These are phyloP conservation scores for Choloepus didactylus DNA, from an alignment of 2,797 vertebrate species.

Conservation along the genomic window DNA sequence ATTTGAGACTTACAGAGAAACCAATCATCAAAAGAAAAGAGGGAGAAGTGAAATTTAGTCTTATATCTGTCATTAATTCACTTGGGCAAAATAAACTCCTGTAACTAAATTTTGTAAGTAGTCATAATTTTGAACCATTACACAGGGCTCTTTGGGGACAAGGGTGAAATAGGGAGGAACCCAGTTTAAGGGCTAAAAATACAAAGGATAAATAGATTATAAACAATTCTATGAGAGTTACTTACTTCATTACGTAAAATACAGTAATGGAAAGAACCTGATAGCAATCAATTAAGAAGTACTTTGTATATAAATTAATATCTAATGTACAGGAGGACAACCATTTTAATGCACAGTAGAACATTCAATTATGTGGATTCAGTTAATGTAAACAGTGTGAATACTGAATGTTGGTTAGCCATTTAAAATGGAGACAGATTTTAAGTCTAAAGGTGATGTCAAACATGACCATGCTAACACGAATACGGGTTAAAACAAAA, in stretches of 20 bases:
- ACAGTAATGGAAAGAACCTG: not conserved
- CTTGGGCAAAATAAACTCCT: not conserved
- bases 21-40: not conserved
- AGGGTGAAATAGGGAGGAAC: not conserved
- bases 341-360: not conserved
- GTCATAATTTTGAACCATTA: not conserved
- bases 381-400: not conserved
- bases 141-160: not conserved
- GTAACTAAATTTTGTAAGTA: not conserved
- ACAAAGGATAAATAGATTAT: constrained; percentile 3
- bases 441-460: not conserved
- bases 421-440: constrained; percentile 27
- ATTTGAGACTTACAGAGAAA: constrained; percentile 48
- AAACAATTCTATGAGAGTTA: not conserved
- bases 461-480: not conserved
- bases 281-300: not conserved
- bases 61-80: not conserved
- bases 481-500: not conserved
- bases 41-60: constrained; percentile 36
- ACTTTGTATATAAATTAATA: not conserved
- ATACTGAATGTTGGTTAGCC: not conserved
- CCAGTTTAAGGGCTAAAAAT: not conserved
- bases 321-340: not conserved
- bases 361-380: constrained; percentile 2
- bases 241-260: not conserved